Percentiles rank a stretch among this genome's conserved stretches.
Conservation (phyloP, 2,113 vertebrate species). For the Leiothrix lutea region DNA sequence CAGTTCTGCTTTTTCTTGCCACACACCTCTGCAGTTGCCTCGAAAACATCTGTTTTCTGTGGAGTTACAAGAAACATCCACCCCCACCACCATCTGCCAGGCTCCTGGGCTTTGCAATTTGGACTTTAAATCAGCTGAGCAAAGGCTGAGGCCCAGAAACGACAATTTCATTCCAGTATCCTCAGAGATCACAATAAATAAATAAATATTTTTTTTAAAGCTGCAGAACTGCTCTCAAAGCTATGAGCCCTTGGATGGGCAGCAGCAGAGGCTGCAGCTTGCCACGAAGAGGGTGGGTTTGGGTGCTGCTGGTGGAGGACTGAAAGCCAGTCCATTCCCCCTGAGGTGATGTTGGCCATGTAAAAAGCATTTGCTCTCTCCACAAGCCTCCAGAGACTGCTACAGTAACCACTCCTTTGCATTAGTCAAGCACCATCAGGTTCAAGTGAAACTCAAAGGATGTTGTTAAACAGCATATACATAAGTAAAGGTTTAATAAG, state of each 20-base stretch:
- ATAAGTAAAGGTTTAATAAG: neutral
- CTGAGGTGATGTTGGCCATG: fast-evolving
- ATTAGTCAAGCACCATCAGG: neutral
- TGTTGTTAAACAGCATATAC: fast-evolving
- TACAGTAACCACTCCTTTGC: neutral
- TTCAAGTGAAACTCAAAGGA: neutral
- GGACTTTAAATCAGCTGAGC: neutral
- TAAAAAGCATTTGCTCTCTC: neutral
- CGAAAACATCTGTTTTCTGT: neutral
- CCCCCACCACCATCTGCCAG: neutral
- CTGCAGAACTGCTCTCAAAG: neutral
- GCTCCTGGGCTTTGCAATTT: neutral
- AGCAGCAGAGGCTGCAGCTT: neutral
- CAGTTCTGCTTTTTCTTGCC: neutral
- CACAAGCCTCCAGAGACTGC: fast-evolving
- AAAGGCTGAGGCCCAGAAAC: neutral
- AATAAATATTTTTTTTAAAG: neutral
- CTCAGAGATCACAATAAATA: neutral
- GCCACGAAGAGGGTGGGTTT: fast-evolving
- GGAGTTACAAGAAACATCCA: neutral
- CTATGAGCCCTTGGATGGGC: neutral
- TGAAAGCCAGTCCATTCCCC: fast-evolving
- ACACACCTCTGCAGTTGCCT: neutral
- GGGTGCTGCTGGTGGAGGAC: neutral
- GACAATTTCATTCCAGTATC: fast-evolving